Conservation (phyloP, 1,140 invertebrate genomes). For the Magallana gigas region DNA sequence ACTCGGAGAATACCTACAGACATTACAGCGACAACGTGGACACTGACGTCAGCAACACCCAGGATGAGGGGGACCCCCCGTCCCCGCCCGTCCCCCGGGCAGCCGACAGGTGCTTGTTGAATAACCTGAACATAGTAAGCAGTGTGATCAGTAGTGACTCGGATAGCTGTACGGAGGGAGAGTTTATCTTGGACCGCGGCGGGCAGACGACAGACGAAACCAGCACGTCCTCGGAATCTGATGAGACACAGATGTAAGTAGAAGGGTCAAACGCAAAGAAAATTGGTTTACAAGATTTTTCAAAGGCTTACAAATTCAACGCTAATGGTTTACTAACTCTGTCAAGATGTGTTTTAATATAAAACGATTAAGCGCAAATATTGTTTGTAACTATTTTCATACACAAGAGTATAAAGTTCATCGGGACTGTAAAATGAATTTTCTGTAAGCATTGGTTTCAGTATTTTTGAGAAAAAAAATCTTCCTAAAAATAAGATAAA, state of each 20-base stretch:
- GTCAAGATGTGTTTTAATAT: too few species aligned
- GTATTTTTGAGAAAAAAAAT: too few species aligned
- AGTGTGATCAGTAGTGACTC: conserved; percentile 63
- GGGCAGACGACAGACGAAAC: conserved; percentile 64
- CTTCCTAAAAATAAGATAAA: too few species aligned
- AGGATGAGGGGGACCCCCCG: conserved; percentile 61
- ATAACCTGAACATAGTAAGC: conserved; percentile 56
- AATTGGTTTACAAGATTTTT: background rate
- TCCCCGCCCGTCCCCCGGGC: conserved; percentile 42
- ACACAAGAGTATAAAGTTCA: too few species aligned
- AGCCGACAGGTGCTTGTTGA: conserved; percentile 41
- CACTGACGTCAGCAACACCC: conserved; percentile 64
- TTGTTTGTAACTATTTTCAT: too few species aligned
- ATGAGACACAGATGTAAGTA: conserved; percentile 69
- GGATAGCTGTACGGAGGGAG: conserved; percentile 65
- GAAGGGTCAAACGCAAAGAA: background rate
- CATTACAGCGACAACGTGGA: conserved; percentile 65
- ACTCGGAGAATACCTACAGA: conserved; percentile 63
- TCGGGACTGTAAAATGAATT: too few species aligned
- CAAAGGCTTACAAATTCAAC: too few species aligned
- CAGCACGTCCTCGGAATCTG: conserved; percentile 63
- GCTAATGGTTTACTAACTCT: too few species aligned
- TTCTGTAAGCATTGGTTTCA: too few species aligned
- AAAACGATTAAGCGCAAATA: too few species aligned
- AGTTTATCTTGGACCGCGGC: conserved; percentile 53